Evolutionary conservation across 2,113 vertebrate species (phyloP).

Genomic region (Neotoma lepida): DNA sequence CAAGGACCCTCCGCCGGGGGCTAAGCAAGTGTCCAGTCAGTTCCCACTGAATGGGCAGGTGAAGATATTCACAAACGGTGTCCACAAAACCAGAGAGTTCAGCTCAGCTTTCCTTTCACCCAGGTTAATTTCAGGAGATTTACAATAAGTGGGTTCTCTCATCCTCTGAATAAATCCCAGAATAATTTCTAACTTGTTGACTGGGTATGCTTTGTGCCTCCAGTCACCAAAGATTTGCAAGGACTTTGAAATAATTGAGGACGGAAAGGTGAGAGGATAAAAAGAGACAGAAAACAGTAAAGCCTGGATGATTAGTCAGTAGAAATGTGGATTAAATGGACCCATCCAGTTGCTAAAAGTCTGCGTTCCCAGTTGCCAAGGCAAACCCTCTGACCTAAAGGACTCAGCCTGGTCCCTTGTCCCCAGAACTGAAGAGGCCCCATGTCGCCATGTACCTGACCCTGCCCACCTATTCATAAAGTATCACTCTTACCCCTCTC

Average conservation of each 20-base stretch:
- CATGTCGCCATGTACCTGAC: rapidly evolving
- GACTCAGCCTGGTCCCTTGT: not conserved
- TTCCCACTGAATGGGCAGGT: not conserved
- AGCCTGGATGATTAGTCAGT: not conserved
- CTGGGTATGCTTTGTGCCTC: constrained; percentile 44
- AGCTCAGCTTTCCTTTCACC: not conserved
- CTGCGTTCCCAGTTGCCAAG: not conserved
- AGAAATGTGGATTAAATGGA: not conserved
- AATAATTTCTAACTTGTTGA: constrained; percentile 57
- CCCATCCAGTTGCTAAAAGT: not conserved
- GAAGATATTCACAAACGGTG: not conserved
- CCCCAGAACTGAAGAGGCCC: rapidly evolving
- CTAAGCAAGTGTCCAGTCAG: not conserved
- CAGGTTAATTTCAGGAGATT: constrained; percentile 68
- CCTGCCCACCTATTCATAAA: rapidly evolving
- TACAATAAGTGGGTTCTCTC: constrained; percentile 47
- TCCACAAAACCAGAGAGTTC: constrained; percentile 12
- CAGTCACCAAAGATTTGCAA: constrained; percentile 53
- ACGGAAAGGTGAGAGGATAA: not conserved
- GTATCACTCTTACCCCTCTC: not conserved
- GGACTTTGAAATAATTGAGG: constrained; percentile 35
- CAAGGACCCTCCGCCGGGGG: not conserved
- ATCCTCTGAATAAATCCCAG: constrained; percentile 52
- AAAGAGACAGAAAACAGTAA: not conserved
- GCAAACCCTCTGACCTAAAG: not conserved